These are phyloP conservation scores for Latrodectus elegans DNA, from an alignment of 2,888 invertebrate species.

Conservation along the genomic window DNA sequence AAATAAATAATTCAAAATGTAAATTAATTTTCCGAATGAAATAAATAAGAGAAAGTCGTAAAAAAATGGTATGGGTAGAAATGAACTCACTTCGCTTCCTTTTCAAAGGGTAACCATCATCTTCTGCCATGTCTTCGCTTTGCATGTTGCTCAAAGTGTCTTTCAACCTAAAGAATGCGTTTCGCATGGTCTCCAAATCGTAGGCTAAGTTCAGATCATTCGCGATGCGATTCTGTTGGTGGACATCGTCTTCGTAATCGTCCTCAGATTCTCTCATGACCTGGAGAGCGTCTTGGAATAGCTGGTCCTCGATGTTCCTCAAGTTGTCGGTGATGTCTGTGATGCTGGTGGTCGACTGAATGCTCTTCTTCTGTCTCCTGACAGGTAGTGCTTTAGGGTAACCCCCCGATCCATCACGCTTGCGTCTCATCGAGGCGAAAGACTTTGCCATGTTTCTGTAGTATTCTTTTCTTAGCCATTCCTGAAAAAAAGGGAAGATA, in stretches of 20 bases:
- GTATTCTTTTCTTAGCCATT: slow-evolving; percentile 70
- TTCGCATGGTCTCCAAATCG: slow-evolving; percentile 70
- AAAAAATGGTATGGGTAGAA: too few species aligned
- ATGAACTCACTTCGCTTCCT: slow-evolving; percentile 51
- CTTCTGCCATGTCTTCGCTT: slow-evolving; percentile 31
- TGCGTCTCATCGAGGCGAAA: slow-evolving; percentile 70
- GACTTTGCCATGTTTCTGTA: slow-evolving; percentile 70
- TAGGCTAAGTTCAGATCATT: slow-evolving; percentile 69
- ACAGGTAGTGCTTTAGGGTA: neutral
- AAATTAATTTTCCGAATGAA: too few species aligned
- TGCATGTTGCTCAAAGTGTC: slow-evolving; percentile 64
- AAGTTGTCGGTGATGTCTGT: slow-evolving; percentile 59
- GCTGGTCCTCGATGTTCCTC: slow-evolving; percentile 53
- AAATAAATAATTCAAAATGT: too few species aligned
- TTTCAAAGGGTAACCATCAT: slow-evolving; percentile 29
- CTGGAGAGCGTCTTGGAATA: slow-evolving; percentile 64
- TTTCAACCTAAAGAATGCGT: slow-evolving; percentile 64
- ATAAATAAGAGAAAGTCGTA: too few species aligned
- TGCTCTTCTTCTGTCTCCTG: slow-evolving; percentile 35
- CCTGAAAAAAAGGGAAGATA: slow-evolving; percentile 33
- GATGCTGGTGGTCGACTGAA: slow-evolving; percentile 21
- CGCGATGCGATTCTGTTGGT: slow-evolving; percentile 44
- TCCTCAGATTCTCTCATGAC: slow-evolving; percentile 44
- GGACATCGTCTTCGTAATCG: slow-evolving; percentile 39
- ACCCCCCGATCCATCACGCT: slow-evolving; percentile 49